These are phyloP conservation scores for Babyrousa celebensis DNA, from an alignment of 2,797 vertebrate genomes.

Conservation along the genomic window DNA sequence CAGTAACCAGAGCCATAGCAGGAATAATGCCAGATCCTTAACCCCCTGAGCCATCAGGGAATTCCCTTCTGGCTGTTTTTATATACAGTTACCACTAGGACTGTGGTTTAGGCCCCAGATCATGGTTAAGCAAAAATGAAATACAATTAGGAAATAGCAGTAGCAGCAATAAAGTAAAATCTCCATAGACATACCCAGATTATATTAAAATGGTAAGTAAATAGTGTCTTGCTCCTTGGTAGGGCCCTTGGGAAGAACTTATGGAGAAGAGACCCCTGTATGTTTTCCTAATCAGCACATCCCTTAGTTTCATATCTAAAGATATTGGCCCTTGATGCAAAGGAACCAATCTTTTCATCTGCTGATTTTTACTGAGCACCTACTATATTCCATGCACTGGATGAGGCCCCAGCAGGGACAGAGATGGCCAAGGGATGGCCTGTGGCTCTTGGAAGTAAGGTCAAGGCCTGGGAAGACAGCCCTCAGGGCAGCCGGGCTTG, in stretches of 20 bases:
- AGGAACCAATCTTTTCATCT: constrained; percentile 41
- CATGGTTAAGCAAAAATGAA: constrained; percentile 20
- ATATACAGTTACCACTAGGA: background rate
- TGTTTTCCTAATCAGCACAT: background rate
- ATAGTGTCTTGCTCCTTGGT: background rate
- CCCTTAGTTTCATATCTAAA: background rate
- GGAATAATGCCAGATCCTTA: too few relatives aligned
- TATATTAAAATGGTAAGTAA: constrained; percentile 27
- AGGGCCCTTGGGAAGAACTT: background rate
- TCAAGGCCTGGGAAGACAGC: background rate
- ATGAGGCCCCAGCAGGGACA: background rate
- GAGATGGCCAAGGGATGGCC: background rate
- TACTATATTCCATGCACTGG: background rate
- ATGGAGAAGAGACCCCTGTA: background rate
- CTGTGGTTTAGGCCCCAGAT: background rate
- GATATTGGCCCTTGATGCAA: background rate
- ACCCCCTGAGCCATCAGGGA: too few relatives aligned
- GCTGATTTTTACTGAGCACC: constrained; percentile 38
- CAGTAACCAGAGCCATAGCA: too few relatives aligned
- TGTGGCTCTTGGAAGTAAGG: background rate
- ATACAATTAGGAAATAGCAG: constrained; percentile 30
- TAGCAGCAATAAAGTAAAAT: background rate
- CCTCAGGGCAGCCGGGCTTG: background rate
- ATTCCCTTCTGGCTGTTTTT: constrained; percentile 14
- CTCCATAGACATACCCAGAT: background rate